These are phyloP conservation scores for Casuarius casuarius DNA, from an alignment of 2,113 vertebrate species.

Conservation along the genomic window DNA sequence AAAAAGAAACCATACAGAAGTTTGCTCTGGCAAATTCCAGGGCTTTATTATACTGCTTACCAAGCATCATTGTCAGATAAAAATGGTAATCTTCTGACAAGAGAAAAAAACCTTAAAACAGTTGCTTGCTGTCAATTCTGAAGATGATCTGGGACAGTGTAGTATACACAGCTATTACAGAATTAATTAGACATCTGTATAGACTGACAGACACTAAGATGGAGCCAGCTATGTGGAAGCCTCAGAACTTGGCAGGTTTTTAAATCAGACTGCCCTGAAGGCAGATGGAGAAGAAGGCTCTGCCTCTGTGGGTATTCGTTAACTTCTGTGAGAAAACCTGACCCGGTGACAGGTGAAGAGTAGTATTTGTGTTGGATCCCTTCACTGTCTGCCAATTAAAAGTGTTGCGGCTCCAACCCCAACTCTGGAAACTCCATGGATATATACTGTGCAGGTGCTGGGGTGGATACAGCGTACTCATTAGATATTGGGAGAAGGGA, in stretches of 20 bases:
- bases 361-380: not conserved
- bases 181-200: not conserved
- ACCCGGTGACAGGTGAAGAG: not conserved
- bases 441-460: not conserved
- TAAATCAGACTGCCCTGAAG: not conserved
- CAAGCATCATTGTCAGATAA: not conserved
- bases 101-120: not conserved
- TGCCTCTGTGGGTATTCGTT: not conserved
- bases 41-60: not conserved
- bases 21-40: not conserved
- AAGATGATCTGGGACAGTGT: not conserved
- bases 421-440: not conserved
- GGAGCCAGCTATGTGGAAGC: not conserved
- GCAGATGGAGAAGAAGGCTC: not conserved
- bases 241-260: not conserved
- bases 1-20: not conserved
- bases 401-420: not conserved
- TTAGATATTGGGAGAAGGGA: not conserved
- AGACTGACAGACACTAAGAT: not conserved
- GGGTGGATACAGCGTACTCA: rapidly evolving
- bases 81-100: not conserved
- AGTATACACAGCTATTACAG: not conserved
- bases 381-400: not conserved
- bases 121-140: not conserved
- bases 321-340: not conserved